These are phyloP conservation scores for Typhlichthys subterraneus DNA, from an alignment of 2,797 vertebrate species.

Conservation along the genomic window DNA sequence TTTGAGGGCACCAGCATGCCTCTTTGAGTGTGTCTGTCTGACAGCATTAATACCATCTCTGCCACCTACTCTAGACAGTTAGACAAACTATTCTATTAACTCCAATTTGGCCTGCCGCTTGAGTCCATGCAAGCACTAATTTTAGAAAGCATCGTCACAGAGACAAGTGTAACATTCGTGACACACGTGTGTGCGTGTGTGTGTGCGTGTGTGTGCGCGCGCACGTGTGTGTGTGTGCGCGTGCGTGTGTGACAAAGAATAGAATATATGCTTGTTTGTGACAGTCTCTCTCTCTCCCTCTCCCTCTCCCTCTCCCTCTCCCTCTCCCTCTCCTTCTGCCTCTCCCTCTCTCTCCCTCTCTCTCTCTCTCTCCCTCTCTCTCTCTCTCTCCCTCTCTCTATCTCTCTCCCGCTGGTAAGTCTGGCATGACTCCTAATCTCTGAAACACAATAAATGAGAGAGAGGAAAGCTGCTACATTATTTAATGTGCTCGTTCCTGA, in stretches of 20 bases:
- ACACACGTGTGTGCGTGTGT: background rate
- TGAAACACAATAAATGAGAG: slow-evolving; percentile 60
- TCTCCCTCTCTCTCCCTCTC: no score
- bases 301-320: no score
- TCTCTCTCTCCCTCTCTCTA: no score
- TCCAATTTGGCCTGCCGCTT: background rate
- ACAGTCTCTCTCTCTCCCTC: slow-evolving; percentile 13
- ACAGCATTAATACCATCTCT: background rate
- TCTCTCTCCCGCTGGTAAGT: background rate
- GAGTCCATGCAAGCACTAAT: background rate
- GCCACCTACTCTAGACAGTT: background rate
- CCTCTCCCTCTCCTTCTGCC: no score
- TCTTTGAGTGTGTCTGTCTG: background rate
- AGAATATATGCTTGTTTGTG: slow-evolving; percentile 20
- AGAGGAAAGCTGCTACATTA: slow-evolving; percentile 56
- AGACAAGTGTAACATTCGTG: background rate
- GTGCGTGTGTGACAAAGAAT: background rate
- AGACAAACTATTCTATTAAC: background rate
- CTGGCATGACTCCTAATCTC: slow-evolving; percentile 54
- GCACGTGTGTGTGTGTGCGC: background rate
- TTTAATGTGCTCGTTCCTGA: slow-evolving; percentile 55
- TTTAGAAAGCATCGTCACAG: background rate
- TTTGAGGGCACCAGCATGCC: no score
- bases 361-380: no score
- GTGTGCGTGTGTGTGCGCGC: background rate